These are phyloP conservation scores for Liolophura sinensis DNA, from an alignment of 1,140 invertebrate species.

Conservation along the genomic window DNA sequence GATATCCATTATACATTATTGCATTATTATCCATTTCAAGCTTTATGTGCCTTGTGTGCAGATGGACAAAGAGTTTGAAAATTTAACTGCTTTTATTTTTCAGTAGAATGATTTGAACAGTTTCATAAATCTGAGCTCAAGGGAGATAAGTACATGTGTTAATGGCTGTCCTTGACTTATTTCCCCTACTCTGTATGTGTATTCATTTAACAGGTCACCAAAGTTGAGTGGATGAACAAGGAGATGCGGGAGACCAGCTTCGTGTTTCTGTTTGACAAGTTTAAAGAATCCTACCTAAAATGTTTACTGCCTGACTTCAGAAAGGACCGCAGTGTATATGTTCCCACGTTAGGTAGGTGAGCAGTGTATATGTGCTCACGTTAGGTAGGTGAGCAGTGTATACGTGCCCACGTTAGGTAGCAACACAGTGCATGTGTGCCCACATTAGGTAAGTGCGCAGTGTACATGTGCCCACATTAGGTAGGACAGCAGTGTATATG, in stretches of 20 bases:
- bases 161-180: background rate
- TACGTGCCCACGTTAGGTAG: too few species aligned
- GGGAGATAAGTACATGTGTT: background rate
- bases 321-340: slow-evolving; percentile 81
- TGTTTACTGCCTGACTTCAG: slow-evolving; percentile 90
- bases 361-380: too few species aligned
- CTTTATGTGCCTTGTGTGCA: too few species aligned
- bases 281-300: slow-evolving; percentile 87
- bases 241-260: slow-evolving; percentile 65
- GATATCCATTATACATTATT: too few species aligned
- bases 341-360: slow-evolving; percentile 80
- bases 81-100: too few species aligned
- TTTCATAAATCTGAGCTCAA: background rate
- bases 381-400: too few species aligned
- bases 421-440: too few species aligned
- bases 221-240: slow-evolving; percentile 88
- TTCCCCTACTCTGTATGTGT: background rate
- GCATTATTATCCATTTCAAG: too few species aligned
- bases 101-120: background rate
- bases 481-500: too few species aligned
- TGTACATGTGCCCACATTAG: too few species aligned
- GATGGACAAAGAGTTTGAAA: too few species aligned
- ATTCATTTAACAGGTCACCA: slow-evolving; percentile 64
- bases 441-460: too few species aligned
- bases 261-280: slow-evolving; percentile 89